Evolutionary conservation across 2,888 invertebrate genomes (phyloP).

Genomic region (Abrostola triplasia): DNA sequence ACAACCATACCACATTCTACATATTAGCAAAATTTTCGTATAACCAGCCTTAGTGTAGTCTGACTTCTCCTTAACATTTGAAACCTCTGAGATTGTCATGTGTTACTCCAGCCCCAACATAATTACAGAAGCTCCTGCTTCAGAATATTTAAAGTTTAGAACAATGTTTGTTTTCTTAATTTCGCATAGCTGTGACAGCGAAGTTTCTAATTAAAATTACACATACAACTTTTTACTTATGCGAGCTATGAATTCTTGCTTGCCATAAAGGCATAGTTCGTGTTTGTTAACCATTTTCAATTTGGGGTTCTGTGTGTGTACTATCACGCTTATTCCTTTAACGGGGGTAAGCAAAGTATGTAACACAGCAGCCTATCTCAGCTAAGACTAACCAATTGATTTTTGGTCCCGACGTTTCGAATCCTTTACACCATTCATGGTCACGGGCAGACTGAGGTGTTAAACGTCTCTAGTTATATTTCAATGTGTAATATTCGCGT

Average conservation of each 20-base stretch:
- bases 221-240: constrained; percentile 33
- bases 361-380: no score
- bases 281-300: background rate
- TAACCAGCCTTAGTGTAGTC: background rate
- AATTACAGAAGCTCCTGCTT: constrained; percentile 15
- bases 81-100: constrained; percentile 19
- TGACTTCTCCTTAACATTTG: constrained; percentile 1
- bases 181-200: constrained; percentile 22
- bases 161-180: constrained; percentile 49
- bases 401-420: no score
- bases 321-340: no score
- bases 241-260: constrained; percentile 11
- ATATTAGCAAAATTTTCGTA: background rate
- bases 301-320: no score
- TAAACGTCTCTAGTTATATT: no score
- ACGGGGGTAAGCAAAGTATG: no score
- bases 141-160: constrained; percentile 45
- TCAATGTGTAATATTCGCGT: no score
- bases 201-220: constrained; percentile 51
- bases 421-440: no score
- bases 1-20: no score
- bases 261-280: constrained; percentile 3
- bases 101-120: constrained; percentile 28
- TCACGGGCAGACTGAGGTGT: no score
- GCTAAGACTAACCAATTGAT: no score